phyloP scores from a whole-genome alignment of 2,797 vertebrate species.

The Anisognathus igniventris region DNA sequence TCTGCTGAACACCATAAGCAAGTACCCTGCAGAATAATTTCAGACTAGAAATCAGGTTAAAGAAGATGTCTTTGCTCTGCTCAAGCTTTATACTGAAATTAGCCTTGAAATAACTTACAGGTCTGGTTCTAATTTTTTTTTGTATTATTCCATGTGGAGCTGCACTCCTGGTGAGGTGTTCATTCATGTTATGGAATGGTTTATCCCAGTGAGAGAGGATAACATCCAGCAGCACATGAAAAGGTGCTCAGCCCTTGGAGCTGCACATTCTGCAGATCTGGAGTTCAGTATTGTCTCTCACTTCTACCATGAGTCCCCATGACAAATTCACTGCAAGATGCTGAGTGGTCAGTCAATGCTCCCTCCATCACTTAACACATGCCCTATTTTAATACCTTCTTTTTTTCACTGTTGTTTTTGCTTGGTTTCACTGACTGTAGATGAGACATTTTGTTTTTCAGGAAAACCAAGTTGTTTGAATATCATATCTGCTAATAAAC shows the following conservation, averaged over 20 bases:
- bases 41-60: neutral
- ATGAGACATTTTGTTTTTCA: neutral
- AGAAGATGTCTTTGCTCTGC: neutral
- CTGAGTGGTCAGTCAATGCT: neutral
- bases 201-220: neutral
- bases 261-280: neutral
- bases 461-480: conserved; percentile 4
- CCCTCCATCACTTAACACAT: neutral
- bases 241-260: neutral
- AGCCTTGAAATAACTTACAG: conserved; percentile 6
- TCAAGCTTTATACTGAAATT: neutral
- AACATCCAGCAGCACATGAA: neutral
- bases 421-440: neutral
- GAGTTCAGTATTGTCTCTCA: neutral
- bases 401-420: neutral
- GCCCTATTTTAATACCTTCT: neutral
- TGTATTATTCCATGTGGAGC: neutral
- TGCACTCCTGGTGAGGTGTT: neutral
- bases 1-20: neutral
- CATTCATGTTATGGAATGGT: neutral
- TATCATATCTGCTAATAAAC: conserved; percentile 3
- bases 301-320: neutral
- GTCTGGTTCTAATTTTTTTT: neutral
- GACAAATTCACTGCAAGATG: neutral
- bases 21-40: neutral